Evolutionary conservation across 23 tunicate genomes (phyloP).

Genomic region (Ascidia mentula): DNA sequence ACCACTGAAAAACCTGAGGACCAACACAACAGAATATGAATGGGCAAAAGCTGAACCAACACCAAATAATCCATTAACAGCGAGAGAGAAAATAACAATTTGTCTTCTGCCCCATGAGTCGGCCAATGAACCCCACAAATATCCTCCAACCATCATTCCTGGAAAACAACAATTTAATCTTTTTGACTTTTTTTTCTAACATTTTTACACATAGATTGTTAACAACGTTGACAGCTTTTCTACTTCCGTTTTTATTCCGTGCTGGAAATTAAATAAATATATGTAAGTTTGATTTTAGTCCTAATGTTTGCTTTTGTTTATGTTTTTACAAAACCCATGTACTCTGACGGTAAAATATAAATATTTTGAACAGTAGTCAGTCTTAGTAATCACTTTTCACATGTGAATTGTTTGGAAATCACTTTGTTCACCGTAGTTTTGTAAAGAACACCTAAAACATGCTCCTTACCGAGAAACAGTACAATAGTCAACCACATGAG

Average conservation of each 20-base stretch:
- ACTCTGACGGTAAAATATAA: no score
- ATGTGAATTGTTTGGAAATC: no score
- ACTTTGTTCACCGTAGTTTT: no score
- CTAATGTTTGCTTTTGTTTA: neutral
- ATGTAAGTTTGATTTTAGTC: neutral
- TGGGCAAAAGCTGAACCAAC: slow-evolving; percentile 45
- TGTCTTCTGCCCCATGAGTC: slow-evolving; percentile 66
- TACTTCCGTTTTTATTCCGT: no score
- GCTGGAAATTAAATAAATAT: no score
- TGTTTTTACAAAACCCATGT: no score
- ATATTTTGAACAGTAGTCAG: no score
- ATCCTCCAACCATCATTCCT: slow-evolving; percentile 89
- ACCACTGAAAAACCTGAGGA: slow-evolving; percentile 74
- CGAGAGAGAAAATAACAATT: slow-evolving; percentile 55
- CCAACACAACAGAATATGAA: slow-evolving; percentile 28
- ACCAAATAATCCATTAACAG: slow-evolving; percentile 68
- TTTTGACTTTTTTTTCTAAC: no score
- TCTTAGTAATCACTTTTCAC: no score
- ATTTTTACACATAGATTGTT: neutral
- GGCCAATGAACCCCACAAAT: slow-evolving; percentile 85
- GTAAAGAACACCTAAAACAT: neutral
- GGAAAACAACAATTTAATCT: no score
- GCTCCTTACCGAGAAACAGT: slow-evolving; percentile 52
- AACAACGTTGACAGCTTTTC: neutral
- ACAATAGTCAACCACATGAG: slow-evolving; percentile 53